Evolutionary conservation across 2,797 vertebrate species (phyloP).

Genomic region (Helarctos malayanus): DNA sequence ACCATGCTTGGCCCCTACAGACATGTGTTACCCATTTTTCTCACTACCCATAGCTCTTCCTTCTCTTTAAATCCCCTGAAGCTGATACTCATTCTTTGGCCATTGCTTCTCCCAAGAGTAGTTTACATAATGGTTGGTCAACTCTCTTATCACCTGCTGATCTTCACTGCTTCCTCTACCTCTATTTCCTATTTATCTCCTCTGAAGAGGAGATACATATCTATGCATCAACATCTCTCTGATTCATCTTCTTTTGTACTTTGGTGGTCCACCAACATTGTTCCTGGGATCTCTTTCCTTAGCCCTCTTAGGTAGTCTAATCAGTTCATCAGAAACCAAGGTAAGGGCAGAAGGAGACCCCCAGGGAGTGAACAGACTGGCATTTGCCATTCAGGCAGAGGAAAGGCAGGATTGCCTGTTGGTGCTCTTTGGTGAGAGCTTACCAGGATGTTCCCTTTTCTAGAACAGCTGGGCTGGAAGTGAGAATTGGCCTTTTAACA

Average conservation of each 20-base stretch:
- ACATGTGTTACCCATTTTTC: background rate
- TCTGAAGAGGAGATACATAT: background rate
- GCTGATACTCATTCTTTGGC: background rate
- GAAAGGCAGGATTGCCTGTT: background rate
- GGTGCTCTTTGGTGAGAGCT: background rate
- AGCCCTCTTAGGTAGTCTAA: background rate
- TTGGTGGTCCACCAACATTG: background rate
- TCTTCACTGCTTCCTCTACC: background rate
- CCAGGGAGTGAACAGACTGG: background rate
- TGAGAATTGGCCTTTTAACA: background rate
- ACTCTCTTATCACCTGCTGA: background rate
- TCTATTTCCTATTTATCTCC: background rate
- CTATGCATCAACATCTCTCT: background rate
- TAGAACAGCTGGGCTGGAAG: background rate
- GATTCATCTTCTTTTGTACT: background rate
- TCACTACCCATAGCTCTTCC: background rate
- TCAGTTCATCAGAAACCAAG: conserved; percentile 12
- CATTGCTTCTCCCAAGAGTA: background rate
- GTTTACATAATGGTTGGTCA: background rate
- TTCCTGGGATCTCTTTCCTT: background rate
- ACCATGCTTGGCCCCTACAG: background rate
- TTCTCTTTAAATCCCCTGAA: background rate
- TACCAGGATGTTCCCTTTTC: background rate
- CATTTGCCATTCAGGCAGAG: background rate
- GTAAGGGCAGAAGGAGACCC: background rate